Percentiles rank a stretch among this genome's conserved stretches.
Evolutionary conservation across 2,888 invertebrate species (phyloP).

Genomic region (Nasonovia ribisnigri): DNA sequence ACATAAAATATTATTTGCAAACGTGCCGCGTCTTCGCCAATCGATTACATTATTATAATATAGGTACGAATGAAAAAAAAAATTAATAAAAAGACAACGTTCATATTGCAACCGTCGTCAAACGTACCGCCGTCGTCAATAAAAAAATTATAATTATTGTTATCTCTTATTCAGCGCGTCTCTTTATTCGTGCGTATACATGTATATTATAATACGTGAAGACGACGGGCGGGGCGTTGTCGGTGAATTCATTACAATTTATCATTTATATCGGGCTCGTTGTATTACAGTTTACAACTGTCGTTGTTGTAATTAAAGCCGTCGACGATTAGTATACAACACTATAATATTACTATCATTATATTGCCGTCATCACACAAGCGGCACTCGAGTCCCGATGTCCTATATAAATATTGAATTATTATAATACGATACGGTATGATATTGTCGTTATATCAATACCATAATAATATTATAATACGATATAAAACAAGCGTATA

Average conservation of each 20-base stretch:
- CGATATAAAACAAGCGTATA: neutral
- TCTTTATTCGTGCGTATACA: neutral
- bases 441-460: neutral
- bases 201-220: neutral
- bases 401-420: neutral
- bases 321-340: constrained; percentile 8
- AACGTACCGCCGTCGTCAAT: constrained; percentile 13
- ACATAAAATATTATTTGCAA: neutral
- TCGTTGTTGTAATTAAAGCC: constrained; percentile 38
- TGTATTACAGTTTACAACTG: neutral
- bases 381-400: constrained; percentile 18
- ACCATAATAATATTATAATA: neutral
- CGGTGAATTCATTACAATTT: constrained; percentile 20
- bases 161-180: neutral
- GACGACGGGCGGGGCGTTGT: constrained; percentile 1
- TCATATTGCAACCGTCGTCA: neutral
- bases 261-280: neutral
- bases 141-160: neutral
- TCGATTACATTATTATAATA: neutral
- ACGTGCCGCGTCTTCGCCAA: neutral
- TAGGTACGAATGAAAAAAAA: neutral
- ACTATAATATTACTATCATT: constrained; percentile 1
- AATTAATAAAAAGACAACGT: neutral
- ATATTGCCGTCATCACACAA: neutral
- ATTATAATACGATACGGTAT: neutral